Base-by-base conservation (phyloP, 2,113 vertebrate species). In the Pollimyrus isidori region DNA sequence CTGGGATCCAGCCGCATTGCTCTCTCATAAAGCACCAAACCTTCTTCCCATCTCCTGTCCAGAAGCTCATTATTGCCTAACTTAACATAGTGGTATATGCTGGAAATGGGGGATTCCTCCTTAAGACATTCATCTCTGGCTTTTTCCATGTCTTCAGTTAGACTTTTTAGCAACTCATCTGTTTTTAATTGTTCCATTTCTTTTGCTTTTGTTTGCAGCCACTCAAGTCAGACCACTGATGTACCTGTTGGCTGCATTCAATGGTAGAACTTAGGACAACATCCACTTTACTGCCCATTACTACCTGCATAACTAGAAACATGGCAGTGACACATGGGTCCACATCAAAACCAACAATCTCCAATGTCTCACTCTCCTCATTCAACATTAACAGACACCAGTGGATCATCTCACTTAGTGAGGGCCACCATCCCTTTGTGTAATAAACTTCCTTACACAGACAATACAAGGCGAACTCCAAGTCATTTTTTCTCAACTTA, bases 11-110 rank as follows among this genome's bases (percentile, higher is more conserved):
- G 30, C 9, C 48, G 42, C 56, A 90, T 88, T 48, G 89, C 90
- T 90, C 80, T 91, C 53, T 84, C 80, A 73, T 88, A 90, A 23
- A 91, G 49, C n/a, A 39, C 52, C 17, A 30, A 52, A 35, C 89
- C 87, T 3, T 52, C 73, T 30, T 42, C 52, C 69, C 45, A 87
- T 46, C 73, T 53, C 11, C 53, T 69, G 9, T 73, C 62, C 3
- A 26, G 2, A 21, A 90, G 48, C 11, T 52, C 49, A 49, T 52
- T 89, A 76, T 92, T 92, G 0, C 88, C 91, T 89, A 91, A 90
- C 52, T 88, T 87, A 23, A 92, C 90, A 48, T 91, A 92, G 46
- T 91, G 89, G 26, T 92, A 90, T 26, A 89, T 90, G 49, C 88
- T 90, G 15, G 91, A 80, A 30, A 42, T 90, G 17, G 91, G 91